Evolutionary conservation across 35 echinoderm and acorn worm genomes (phyloP).

Genomic region (Hemicentrotus pulcherrimus): DNA sequence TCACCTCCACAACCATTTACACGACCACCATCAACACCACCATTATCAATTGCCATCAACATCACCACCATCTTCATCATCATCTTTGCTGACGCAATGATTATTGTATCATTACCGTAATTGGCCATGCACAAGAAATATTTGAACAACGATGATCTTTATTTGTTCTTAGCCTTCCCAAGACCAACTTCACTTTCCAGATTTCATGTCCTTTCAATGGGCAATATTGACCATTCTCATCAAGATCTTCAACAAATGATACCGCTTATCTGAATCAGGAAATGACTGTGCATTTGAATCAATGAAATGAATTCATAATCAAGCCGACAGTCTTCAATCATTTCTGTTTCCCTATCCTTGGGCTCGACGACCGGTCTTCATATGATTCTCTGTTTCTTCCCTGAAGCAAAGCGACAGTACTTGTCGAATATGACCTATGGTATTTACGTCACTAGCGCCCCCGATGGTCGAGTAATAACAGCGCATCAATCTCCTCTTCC

Average conservation of each 20-base stretch:
- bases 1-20: not conserved
- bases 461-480: not conserved
- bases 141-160: not conserved
- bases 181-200: not conserved
- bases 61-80: not conserved
- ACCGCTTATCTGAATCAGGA: not conserved
- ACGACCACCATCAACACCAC: not conserved
- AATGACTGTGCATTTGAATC: not conserved
- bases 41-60: not conserved
- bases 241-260: not conserved
- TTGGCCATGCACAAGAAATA: not conserved
- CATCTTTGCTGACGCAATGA: no score
- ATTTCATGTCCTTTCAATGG: no score
- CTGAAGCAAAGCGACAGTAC: not conserved
- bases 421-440: not conserved
- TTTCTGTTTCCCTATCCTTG: not conserved
- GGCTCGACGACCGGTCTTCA: not conserved
- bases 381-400: not conserved
- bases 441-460: not conserved
- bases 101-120: not conserved
- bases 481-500: not conserved
- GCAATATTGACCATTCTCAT: no score
- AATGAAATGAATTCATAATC: not conserved
- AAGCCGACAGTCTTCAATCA: not conserved
- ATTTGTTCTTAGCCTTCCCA: not conserved